Base-by-base conservation (phyloP, 2,113 vertebrate genomes). In the Pseudois nayaur region DNA sequence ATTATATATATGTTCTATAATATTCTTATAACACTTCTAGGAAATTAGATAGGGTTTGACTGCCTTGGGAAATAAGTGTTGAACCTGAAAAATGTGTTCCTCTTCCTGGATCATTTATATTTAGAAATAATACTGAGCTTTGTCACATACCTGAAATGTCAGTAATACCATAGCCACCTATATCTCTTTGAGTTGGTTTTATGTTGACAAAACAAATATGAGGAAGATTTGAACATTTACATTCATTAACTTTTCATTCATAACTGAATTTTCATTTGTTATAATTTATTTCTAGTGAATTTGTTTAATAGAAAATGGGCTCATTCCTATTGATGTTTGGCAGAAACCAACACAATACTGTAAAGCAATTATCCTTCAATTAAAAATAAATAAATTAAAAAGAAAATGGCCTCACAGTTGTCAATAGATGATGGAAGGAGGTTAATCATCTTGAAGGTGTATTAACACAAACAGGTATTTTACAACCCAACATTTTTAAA, bases 181-280 rank as follows among this genome's bases (percentile, higher is more conserved):
- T 92, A 78, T 89, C 60, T 93, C 60, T 93, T 93, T 92, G 48
- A 54, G 54, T 86, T 94, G 55, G 7, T 87, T 87, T 95, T 85
- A 82, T 62, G 76, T 54, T 93, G 52, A 91, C 50, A n/a, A 83
- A 92, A 48, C 6, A 90, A 91, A 91, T 85, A n/a, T 91, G 40
- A 82, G 60, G 15, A 95, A 83, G 64, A 45, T 31, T 76, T 78
- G 79, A 84, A 54, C 50, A 82, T 52, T n/a, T 54, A 13, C 6
- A 54, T 82, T 82, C 79, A 54, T 54, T 76, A 76, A 43, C 71
- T 76, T 76, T 76, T 40, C 71, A 76, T 27, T 76, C 71, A 76
- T 43, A 76, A 76, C 40, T 76, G 71, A 76, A 76, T 76, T 43
- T 76, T 43, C 36, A 43, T 93, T 59, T 48, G 27, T 81, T 86